A percentile compares a stretch with the other conserved stretches of the same genome.
phyloP scores from a whole-genome alignment of 2,888 invertebrate genomes.

The Achlya flavicornis region DNA sequence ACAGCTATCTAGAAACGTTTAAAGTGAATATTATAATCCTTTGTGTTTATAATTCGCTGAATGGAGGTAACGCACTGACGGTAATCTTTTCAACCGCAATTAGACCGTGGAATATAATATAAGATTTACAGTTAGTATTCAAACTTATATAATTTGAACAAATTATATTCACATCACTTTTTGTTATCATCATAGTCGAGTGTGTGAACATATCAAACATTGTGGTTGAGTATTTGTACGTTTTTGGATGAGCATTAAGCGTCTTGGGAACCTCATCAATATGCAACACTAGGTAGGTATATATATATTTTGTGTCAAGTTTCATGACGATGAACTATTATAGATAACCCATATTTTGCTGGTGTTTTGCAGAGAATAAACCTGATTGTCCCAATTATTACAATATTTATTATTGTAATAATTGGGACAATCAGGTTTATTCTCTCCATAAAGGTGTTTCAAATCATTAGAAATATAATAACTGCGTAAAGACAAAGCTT shows the following conservation, averaged over 20 bases:
- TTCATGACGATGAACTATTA: neutral
- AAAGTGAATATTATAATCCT: slow-evolving; percentile 8
- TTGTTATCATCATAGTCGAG: no score
- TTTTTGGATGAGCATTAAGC: neutral
- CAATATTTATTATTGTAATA: no score
- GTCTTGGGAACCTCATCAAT: neutral
- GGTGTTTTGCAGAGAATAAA: no score
- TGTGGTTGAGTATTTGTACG: neutral
- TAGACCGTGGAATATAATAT: slow-evolving; percentile 6
- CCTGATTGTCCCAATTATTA: no score
- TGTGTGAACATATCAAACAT: neutral
- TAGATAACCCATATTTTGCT: neutral
- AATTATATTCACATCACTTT: slow-evolving; percentile 1
- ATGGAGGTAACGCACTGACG: slow-evolving; percentile 20
- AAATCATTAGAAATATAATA: no score
- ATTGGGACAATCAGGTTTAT: no score
- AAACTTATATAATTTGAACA: neutral
- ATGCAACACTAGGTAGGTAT: neutral
- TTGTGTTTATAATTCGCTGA: neutral
- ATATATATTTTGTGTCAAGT: no score
- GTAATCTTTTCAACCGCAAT: slow-evolving; percentile 2
- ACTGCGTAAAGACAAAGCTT: no score
- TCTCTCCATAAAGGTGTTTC: no score
- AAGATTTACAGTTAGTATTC: neutral
- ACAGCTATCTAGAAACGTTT: slow-evolving; percentile 15